A percentile compares a stretch with the other conserved stretches of the same genome.
Evolutionary conservation across 2,113 vertebrate species (phyloP).

Genomic region (Holacanthus passer): DNA sequence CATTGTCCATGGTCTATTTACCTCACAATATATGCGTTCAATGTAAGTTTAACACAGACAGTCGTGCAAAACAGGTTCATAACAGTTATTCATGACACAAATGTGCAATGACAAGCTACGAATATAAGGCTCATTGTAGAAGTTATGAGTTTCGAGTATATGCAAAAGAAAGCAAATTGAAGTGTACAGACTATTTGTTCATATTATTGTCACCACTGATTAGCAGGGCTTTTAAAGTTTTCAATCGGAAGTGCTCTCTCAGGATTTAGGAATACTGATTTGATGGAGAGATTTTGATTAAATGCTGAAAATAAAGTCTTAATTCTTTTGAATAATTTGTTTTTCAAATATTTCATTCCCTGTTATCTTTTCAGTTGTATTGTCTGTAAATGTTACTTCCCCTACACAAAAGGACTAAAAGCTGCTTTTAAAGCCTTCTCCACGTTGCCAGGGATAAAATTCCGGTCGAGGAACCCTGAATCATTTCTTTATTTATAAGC

Average conservation of each 20-base stretch:
- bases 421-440: not conserved
- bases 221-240: not conserved
- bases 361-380: not conserved
- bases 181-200: not conserved
- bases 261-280: too few relatives aligned
- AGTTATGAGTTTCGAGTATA: not conserved
- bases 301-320: not conserved
- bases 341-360: not conserved
- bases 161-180: not conserved
- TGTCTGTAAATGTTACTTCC: not conserved
- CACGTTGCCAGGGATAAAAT: not conserved
- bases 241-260: not conserved
- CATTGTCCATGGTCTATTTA: not conserved
- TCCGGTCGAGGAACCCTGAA: not conserved
- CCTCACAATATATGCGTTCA: not conserved
- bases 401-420: not conserved
- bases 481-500: not conserved
- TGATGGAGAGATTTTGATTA: not conserved
- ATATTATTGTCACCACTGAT: not conserved
- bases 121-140: not conserved
- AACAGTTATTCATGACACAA: not conserved
- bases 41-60: not conserved
- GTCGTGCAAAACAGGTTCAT: not conserved
- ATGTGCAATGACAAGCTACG: not conserved
- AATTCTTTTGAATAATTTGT: not conserved